These are phyloP conservation scores for Litoditis marina DNA, from an alignment of 2,888 invertebrate species.

Conservation along the genomic window DNA sequence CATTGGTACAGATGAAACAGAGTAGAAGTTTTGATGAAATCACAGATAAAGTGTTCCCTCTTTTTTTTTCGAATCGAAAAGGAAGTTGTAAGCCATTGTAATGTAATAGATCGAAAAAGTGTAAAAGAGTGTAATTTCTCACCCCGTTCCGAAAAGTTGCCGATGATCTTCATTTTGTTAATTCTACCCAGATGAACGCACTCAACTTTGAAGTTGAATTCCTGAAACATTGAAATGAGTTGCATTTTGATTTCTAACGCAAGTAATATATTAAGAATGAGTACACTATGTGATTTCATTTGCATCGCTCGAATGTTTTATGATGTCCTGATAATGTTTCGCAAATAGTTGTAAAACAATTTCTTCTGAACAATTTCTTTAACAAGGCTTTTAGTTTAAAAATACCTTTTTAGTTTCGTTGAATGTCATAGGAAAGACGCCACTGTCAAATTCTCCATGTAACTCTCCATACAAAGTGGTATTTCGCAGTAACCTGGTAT, in stretches of 20 bases:
- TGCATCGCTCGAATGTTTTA: too few species aligned
- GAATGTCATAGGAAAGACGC: constrained; percentile 34
- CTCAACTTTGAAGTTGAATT: constrained; percentile 51
- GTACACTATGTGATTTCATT: too few species aligned
- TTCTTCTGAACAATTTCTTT: not conserved
- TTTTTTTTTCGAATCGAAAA: too few species aligned
- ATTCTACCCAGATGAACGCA: constrained; percentile 44
- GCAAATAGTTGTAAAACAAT: too few species aligned
- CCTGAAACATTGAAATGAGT: constrained; percentile 27
- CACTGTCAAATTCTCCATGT: constrained; percentile 38
- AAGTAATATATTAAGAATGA: too few species aligned
- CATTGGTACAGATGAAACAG: too few species aligned
- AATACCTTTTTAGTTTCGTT: constrained; percentile 17
- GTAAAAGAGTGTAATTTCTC: too few species aligned
- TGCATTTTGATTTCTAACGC: not conserved
- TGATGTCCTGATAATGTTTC: too few species aligned
- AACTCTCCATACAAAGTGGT: constrained; percentile 23
- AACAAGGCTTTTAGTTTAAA: not conserved
- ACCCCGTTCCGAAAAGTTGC: constrained; percentile 17
- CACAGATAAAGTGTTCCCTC: too few species aligned
- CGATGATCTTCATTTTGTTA: constrained; percentile 20
- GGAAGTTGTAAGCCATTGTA: too few species aligned
- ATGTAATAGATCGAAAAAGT: too few species aligned
- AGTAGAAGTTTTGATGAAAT: too few species aligned
- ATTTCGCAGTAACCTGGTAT: constrained; percentile 17